Base-by-base conservation (phyloP, 2,888 invertebrate species). In the Chloromyia formosa region DNA sequence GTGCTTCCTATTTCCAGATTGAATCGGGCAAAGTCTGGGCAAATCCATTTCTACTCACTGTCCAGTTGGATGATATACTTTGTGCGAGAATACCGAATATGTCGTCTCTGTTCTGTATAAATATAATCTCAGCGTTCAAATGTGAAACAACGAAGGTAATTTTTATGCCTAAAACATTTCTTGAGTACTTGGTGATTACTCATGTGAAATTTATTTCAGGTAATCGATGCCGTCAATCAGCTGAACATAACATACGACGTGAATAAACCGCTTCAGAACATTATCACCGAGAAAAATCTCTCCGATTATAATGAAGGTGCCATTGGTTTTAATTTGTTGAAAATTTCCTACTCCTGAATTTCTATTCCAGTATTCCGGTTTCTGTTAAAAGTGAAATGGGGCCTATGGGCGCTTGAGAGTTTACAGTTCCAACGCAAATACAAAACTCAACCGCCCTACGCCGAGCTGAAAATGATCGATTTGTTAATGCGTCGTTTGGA, bases 381-480 rank as follows among this genome's bases (percentile, higher is more conserved):
- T 69, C 83, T 88, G 60, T 79, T 89, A 4, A 88, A 88, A 81
- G 81, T 89, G 0, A 89, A 88, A 79, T 88, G 88, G 87, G 87
- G 88, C 3, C 78, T 87, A 16, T 87, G 87, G 85, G 85, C 87
- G 1, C 79, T 89, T 58, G 86, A 87, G 78, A 87, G 86, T 77
- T 79, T 89, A 14, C 80, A 80, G 74, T 88, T 88, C 74, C 78
- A 83, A 1, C 78, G 79, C 0, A 80, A 80, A 1, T 78, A 77
- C 40, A 82, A 81, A 16, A 76, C 78, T 0, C 74, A 77, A 1
- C 73, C 79, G 16, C 79, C 82, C 0, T 84, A 82, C 73, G 81
- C 79, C 0, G 79, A 80, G 1, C 78, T 83, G 42, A 81, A 81
- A 77, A 80, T 84, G 75, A 78, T 81, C 2, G 84, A 83, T 40